Percentiles rank a stretch among this genome's conserved stretches.
Evolutionary conservation across 1,140 invertebrate species (phyloP).

Genomic region (Drosophila santomea): DNA sequence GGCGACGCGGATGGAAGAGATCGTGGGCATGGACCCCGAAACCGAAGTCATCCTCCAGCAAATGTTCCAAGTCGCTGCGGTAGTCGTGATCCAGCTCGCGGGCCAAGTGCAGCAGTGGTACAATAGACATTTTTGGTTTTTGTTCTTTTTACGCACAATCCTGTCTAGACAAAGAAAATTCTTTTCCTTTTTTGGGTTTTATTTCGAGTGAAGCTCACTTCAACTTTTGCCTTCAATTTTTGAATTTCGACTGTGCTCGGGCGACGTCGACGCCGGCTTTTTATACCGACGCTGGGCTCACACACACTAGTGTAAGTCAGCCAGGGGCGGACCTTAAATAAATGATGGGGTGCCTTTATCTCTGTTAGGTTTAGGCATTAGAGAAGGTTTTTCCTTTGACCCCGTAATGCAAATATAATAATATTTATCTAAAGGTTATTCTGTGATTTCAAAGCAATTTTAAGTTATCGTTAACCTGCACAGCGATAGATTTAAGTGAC

Average conservation of each 20-base stretch:
- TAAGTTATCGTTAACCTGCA: too few relatives aligned
- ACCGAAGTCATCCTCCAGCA: conserved; percentile 78
- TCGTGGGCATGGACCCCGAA: conserved; percentile 78
- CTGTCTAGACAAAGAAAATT: conserved; percentile 18
- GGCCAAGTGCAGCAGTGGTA: conserved; percentile 72
- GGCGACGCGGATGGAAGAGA: conserved; percentile 70
- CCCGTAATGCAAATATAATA: too few relatives aligned
- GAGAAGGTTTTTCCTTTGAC: too few relatives aligned
- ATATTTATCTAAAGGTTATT: too few relatives aligned
- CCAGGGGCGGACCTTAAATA: not conserved
- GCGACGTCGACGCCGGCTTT: conserved; percentile 18
- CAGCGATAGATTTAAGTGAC: too few relatives aligned
- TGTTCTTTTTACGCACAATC: conserved; percentile 4
- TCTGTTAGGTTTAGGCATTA: too few relatives aligned
- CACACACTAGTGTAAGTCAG: conserved; percentile 22
- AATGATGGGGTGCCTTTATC: not conserved
- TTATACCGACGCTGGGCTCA: conserved; percentile 61
- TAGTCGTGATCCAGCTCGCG: conserved; percentile 69
- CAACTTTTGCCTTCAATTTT: conserved; percentile 12
- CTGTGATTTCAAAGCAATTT: too few relatives aligned
- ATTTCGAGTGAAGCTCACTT: not conserved
- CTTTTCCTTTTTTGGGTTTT: conserved; percentile 9
- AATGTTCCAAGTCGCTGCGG: conserved; percentile 52
- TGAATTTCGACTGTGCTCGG: conserved; percentile 25
- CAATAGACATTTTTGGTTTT: conserved; percentile 73